phyloP scores from a whole-genome alignment of 2,888 invertebrate species.

The Neria commutata region DNA sequence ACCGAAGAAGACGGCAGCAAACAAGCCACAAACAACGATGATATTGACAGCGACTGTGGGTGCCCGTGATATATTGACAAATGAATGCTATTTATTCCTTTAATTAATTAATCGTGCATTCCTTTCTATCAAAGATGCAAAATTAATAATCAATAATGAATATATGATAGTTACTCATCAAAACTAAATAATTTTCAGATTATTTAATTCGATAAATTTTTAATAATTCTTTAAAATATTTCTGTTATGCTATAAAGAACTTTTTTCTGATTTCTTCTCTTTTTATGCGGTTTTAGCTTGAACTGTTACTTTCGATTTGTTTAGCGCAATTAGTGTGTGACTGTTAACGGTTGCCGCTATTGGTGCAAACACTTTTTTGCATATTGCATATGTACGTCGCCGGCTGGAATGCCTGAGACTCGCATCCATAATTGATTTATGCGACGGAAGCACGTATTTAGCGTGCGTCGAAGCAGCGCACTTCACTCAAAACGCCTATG shows the following conservation, averaged over 20 bases:
- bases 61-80: not conserved
- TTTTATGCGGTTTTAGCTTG: too few relatives aligned
- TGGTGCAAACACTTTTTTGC: too few relatives aligned
- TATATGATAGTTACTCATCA: not conserved
- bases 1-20: too few relatives aligned
- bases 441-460: not conserved
- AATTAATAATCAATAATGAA: slow-evolving; percentile 1
- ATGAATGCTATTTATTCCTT: not conserved
- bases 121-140: slow-evolving; percentile 13
- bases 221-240: too few relatives aligned
- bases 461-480: not conserved
- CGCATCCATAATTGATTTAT: not conserved
- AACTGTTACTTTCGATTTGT: slow-evolving; percentile 5
- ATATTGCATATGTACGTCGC: too few relatives aligned
- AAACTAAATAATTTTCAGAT: not conserved
- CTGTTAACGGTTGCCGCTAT: slow-evolving; percentile 1
- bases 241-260: too few relatives aligned
- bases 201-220: too few relatives aligned
- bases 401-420: too few relatives aligned
- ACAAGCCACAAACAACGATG: not conserved
- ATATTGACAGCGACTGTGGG: not conserved
- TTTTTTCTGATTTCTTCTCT: too few relatives aligned
- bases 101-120: not conserved
- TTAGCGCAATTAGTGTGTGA: slow-evolving; percentile 19
- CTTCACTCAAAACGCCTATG: too few relatives aligned